These are phyloP conservation scores for Brenthis hecate DNA, from an alignment of 2,888 invertebrate genomes.

Conservation along the genomic window DNA sequence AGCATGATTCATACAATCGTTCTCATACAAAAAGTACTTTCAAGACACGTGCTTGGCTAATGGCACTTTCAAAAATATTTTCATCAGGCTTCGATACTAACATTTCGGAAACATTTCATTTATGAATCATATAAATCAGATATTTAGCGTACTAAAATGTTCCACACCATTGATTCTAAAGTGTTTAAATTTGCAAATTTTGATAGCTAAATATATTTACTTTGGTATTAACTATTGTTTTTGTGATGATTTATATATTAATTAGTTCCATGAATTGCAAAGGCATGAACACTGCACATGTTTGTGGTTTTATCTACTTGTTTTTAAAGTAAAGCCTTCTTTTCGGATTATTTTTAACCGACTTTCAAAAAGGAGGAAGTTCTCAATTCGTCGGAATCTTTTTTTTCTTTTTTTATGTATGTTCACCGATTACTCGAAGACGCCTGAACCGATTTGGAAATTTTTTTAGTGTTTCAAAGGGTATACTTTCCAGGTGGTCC, in stretches of 20 bases:
- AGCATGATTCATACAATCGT: no score
- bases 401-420: no score
- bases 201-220: conserved; percentile 8
- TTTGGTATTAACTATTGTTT: not conserved
- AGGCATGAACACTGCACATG: not conserved
- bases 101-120: conserved; percentile 20
- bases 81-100: not conserved
- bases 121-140: conserved; percentile 29
- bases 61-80: not conserved
- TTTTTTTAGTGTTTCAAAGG: no score
- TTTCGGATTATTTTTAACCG: no score
- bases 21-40: no score
- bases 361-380: no score
- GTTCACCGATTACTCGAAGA: no score
- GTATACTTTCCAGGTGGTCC: no score
- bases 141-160: conserved; percentile 25
- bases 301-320: no score
- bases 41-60: not conserved
- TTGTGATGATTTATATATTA: not conserved
- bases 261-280: not conserved
- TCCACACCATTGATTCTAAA: conserved; percentile 16
- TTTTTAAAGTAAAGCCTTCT: no score
- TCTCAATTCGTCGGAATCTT: no score
- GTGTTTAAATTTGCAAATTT: conserved; percentile 9
- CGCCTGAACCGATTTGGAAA: no score